phyloP scores from a whole-genome alignment of 2,113 vertebrate species.

The Stomatorhinus ivindoensis region DNA sequence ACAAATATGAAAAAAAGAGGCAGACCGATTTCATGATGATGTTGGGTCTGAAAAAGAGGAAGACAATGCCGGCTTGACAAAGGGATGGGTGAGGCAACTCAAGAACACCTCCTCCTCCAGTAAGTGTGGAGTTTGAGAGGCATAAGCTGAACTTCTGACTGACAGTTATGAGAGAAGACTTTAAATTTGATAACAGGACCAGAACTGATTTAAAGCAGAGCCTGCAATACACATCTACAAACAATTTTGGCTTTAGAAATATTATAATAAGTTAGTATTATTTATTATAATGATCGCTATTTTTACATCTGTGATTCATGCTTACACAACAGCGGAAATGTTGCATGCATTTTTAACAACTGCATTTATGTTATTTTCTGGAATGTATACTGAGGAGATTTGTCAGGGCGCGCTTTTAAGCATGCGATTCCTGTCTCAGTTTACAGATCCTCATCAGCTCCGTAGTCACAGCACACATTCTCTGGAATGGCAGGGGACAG shows the following conservation, averaged over 20 bases:
- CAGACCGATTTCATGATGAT: slow-evolving; percentile 29
- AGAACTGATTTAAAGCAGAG: neutral
- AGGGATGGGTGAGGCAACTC: neutral
- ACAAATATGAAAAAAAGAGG: slow-evolving; percentile 28
- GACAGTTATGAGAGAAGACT: neutral
- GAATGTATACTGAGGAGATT: neutral
- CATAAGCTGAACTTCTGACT: neutral
- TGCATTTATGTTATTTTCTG: neutral
- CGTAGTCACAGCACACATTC: neutral
- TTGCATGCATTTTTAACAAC: neutral
- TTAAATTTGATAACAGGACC: neutral
- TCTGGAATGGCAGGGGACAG: neutral
- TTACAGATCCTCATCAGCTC: neutral
- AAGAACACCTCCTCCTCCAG: neutral
- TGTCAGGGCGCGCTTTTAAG: neutral
- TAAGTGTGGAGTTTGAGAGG: neutral
- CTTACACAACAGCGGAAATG: neutral
- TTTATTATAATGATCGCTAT: neutral
- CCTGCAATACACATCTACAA: neutral
- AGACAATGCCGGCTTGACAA: slow-evolving; percentile 25
- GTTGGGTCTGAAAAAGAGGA: slow-evolving; percentile 31
- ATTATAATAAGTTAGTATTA: neutral
- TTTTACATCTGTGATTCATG: slow-evolving; percentile 1
- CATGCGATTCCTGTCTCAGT: neutral
- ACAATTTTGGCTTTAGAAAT: neutral